These are phyloP conservation scores for Augochlorella aurata DNA, from an alignment of 2,888 invertebrate species.

Conservation along the genomic window DNA sequence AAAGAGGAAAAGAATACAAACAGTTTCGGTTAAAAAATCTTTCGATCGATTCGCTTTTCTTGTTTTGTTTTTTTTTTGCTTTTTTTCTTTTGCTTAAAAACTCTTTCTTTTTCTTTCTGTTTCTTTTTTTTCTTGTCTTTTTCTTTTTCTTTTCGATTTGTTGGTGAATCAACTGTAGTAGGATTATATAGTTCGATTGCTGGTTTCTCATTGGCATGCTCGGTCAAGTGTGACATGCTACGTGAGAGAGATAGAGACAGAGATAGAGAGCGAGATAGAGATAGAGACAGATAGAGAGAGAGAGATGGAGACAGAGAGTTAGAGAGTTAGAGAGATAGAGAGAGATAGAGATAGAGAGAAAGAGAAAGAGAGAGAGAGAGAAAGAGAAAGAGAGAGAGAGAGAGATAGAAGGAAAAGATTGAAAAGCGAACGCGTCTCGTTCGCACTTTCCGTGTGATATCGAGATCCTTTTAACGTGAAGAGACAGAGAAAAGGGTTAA, in stretches of 20 bases:
- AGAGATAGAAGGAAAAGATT: neutral
- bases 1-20: constrained; percentile 71
- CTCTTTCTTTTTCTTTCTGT: neutral
- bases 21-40: constrained; percentile 60
- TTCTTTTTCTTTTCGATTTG: neutral
- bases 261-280: neutral
- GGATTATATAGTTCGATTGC: constrained; percentile 6
- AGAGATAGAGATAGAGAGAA: neutral
- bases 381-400: neutral
- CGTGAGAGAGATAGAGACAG: constrained; percentile 31
- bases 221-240: constrained; percentile 56
- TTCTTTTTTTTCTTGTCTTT: neutral
- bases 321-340: too few relatives aligned
- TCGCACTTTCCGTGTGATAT: constrained; percentile 20
- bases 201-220: constrained; percentile 48
- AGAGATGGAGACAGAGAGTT: neutral
- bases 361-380: neutral
- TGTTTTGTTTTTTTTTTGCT: too few relatives aligned
- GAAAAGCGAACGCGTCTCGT: constrained; percentile 30
- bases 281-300: neutral
- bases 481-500: constrained; percentile 19
- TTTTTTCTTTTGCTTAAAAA: too few relatives aligned
- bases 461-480: constrained; percentile 39
- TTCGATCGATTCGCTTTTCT: neutral
- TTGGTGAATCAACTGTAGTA: neutral